Base-by-base conservation (phyloP, 1,140 invertebrate species). In the Aphelinus certus region DNA sequence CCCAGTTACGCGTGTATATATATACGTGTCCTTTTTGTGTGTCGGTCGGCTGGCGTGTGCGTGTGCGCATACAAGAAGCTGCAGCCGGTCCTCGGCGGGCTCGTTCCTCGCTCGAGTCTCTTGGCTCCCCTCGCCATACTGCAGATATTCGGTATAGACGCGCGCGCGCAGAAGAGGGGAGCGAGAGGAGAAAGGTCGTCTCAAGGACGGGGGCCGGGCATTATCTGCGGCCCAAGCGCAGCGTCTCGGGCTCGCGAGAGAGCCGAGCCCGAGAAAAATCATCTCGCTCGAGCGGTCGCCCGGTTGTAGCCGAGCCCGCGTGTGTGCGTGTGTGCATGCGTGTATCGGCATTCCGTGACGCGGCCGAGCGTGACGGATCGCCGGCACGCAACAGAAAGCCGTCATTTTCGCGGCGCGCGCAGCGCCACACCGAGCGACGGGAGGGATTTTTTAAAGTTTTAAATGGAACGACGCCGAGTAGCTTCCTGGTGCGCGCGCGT, bases 141-240 rank as follows among this genome's bases (percentile, higher is more conserved):
- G 6, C 26, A 26, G 26, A 26, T 26, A 26, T 26, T 26, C 26
- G 26, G 26, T 26, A 26, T 26, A 53, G 4, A 53, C 49, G 53
- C n/a, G 42, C 49, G 46, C 26, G 51, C 6, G 67, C 7, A 64
- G 62, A 47, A 42, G 58, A 66, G 45, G 53, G 5, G n/a, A 60
- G 46, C 7, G 53, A 3, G 4, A 45, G 46, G 45, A 67, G 74
- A 71, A 76, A 76, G 74, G 74, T 76, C 74, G 74, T 71, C 69
- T 76, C 74, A 76, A 76, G 74, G 74, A n/a, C 74, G 74, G 66
- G 65, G 43, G 61, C 45, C 3, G 43, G 61, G n/a, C 26, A 26
- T 26, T 26, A 26, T 26, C 26, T 26, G 26, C 26, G 26, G 26
- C 26, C 26, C 26, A 0, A 26, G 26, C 26, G 26, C 26, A 26